Base-by-base conservation (phyloP, 2,113 vertebrate species). In the Clarias magur region DNA sequence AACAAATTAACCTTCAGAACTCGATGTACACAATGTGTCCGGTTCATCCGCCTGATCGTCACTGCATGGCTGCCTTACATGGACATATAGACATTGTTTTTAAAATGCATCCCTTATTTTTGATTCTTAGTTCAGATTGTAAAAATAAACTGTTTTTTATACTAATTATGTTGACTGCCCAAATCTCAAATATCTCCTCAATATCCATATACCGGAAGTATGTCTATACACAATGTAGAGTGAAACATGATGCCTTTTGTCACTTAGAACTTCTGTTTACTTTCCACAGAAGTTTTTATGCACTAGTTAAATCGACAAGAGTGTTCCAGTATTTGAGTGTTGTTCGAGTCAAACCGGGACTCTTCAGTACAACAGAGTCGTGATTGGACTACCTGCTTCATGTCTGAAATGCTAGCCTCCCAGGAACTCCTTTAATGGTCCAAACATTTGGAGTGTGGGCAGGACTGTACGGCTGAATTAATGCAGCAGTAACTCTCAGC, bases 1-100 rank as follows among this genome's bases (percentile, higher is more conserved):
- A 75, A 63, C 48, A 57, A 83, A 83, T 70, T 56, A 83, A 83
- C 82, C 82, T 56, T 83, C 30, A 30, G 16, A 81, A 70, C 48
- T 56, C 17, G 0, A 56, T 30, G 38, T 54, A 27, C 62, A 67
- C 42, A 54, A 3, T 54, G 48, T 54, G 16, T 65, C 23, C 4
- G 23, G 4, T 9, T 60, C 19, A 8, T 38, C 21, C 8, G 0
- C 25, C 30, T 81, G 4, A 3, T 59, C 53, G 17, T 34, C 11
- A 34, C 27, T 23, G 56, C 9, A 7, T 15, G 23, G 17, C 79
- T 80, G 30, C n/a, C 6, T 48, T 48, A 48, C 48, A 8, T 48
- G 48, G 7, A 48, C 48, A 8, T 42, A 42, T 48, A 48, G 48
- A 48, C 0, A 9, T 23, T 48, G 10, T 13, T 11, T 42, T 27